A percentile compares a stretch with the other conserved stretches of the same genome.
These are phyloP conservation scores for Charadrius vociferus DNA, from an alignment of 2,113 vertebrate species.

Conservation along the genomic window DNA sequence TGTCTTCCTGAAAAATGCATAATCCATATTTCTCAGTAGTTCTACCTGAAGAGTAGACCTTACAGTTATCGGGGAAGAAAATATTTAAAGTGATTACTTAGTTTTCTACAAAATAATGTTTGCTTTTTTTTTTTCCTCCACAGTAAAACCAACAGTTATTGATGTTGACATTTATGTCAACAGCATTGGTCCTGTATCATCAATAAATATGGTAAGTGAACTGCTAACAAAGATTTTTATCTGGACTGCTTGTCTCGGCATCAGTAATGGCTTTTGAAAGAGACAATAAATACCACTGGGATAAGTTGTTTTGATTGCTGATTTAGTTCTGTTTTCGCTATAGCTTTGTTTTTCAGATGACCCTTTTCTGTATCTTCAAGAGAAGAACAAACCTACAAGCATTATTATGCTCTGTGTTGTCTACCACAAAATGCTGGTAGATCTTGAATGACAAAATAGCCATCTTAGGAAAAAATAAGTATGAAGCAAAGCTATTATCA, in stretches of 20 bases:
- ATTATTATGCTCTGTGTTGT: background rate
- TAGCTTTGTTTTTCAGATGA: background rate
- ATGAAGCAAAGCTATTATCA: background rate
- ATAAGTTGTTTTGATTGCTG: background rate
- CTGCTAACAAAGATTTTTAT: conserved; percentile 41
- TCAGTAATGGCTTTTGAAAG: background rate
- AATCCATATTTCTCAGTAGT: background rate
- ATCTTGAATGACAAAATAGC: background rate
- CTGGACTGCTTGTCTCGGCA: background rate
- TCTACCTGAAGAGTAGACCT: background rate
- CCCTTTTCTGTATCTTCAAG: background rate
- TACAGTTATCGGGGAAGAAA: background rate
- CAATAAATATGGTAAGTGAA: conserved; percentile 95
- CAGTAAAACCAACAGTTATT: conserved; percentile 93
- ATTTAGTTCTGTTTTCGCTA: background rate
- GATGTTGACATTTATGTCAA: conserved; percentile 96
- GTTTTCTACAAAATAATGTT: background rate
- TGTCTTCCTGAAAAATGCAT: background rate
- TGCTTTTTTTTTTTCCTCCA: conserved; percentile 44
- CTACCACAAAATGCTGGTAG: background rate
- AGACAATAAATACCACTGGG: background rate
- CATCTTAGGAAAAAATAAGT: background rate
- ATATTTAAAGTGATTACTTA: background rate
- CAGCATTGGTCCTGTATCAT: conserved; percentile 96
- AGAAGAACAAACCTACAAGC: background rate